Percentiles rank a stretch among this genome's conserved stretches.
Evolutionary conservation across 2,888 invertebrate species (phyloP).

Genomic region (Leuctra nigra): DNA sequence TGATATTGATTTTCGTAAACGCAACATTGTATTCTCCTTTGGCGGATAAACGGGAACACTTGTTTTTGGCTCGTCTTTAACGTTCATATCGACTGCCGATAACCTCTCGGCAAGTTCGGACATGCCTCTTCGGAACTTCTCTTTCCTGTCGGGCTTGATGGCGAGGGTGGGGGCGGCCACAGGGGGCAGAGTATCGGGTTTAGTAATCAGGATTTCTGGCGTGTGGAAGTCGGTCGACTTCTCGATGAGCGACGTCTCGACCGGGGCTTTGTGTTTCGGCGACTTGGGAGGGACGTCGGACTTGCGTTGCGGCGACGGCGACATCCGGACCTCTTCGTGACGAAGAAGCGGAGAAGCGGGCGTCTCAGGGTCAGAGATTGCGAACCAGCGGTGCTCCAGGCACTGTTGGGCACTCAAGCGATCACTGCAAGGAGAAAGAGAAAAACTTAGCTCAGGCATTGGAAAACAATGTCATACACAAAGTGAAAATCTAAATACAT

Average conservation of each 20-base stretch:
- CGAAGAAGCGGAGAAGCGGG: background rate
- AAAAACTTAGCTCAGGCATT: conserved; percentile 27
- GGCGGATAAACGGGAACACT: background rate
- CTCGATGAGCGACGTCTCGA: conserved; percentile 4
- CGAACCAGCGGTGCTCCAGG: conserved; percentile 86
- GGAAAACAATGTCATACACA: no score
- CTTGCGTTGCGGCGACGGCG: conserved; percentile 28
- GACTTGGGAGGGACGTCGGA: background rate
- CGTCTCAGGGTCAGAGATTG: conserved; percentile 37
- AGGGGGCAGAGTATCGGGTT: background rate
- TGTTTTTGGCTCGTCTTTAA: background rate
- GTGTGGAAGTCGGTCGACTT: background rate
- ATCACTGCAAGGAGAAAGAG: conserved; percentile 54
- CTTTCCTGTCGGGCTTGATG: background rate
- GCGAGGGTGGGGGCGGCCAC: background rate
- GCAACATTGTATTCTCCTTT: background rate
- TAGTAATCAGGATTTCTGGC: background rate
- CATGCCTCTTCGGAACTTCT: conserved; percentile 8
- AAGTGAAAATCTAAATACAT: no score
- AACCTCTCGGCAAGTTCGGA: conserved; percentile 1
- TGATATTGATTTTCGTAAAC: background rate
- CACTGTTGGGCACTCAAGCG: conserved; percentile 84
- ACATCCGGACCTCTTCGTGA: conserved; percentile 30
- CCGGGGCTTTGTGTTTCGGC: conserved; percentile 11
- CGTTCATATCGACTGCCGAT: background rate